Base-by-base conservation (phyloP, 2,113 vertebrate genomes). In the Xiphorhynchus elegans region DNA sequence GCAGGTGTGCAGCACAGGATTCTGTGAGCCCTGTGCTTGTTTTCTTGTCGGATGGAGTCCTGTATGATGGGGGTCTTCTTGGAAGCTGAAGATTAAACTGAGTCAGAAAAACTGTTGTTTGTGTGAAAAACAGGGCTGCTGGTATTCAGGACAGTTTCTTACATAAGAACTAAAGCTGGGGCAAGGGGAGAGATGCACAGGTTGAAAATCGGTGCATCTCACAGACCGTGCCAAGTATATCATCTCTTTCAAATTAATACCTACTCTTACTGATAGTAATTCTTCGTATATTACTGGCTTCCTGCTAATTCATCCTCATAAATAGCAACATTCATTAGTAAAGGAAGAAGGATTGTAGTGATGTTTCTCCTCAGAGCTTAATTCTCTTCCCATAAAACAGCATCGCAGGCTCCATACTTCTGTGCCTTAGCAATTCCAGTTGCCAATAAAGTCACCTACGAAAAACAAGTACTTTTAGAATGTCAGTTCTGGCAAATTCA, bases 401-500 rank as follows among this genome's bases (percentile, higher is more conserved):
- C 20, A 31, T 67, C 4, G 1, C 59, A 59, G 69, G 17, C 81
- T 93, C 55, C 63, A 33, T 58, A 59, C 3, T 70, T 88, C 77
- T 69, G 62, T 72, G 62, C 73, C 69, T 83, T 1, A 0, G 50
- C 6, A 6, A 62, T 68, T 79, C 63, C 39, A 28, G 39, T 78
- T 82, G 74, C 53, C 66, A 93, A 15, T 77, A 60, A 74, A 79
- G 55, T 74, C 74, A 63, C 14, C 60, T 83, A 76, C 3, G 1
- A 85, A 83, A 78, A 91, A 17, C 40, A 90, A 74, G 52, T 74
- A 37, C 26, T 69, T 93, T n/a, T 23, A 59, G 68, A 91, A 67
- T 67, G 4, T 95, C 55, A 55, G 26, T 78, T 93, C 76, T 88
- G 79, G 68, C 60, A 77, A 86, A 70, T 92, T 86, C 68, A 85